phyloP scores from a whole-genome alignment of 1,140 invertebrate species.

The Aphis gossypii region DNA sequence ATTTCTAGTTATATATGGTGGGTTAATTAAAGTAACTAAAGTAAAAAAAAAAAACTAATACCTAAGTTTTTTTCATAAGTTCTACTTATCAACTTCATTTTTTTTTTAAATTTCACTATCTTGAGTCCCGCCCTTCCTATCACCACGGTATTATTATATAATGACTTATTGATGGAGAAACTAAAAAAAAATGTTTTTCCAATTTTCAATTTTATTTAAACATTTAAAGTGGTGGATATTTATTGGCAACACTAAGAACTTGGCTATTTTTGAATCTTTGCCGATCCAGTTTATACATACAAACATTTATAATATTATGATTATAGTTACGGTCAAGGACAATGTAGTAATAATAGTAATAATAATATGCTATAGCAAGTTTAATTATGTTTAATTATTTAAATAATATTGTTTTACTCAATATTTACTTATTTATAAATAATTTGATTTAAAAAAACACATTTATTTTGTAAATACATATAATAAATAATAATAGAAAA shows the following conservation, averaged over 20 bases:
- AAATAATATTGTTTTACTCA: not conserved
- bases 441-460: too few species aligned
- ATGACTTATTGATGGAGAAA: not conserved
- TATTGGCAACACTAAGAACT: not conserved
- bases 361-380: not conserved
- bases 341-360: not conserved
- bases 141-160: not conserved
- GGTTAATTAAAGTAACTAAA: not conserved
- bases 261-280: not conserved
- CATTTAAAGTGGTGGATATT: not conserved
- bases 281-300: not conserved
- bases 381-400: not conserved
- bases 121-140: not conserved
- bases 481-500: not conserved
- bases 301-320: not conserved
- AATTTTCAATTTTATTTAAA: not conserved
- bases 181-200: not conserved
- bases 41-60: not conserved
- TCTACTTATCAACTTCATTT: not conserved
- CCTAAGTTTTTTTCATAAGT: not conserved
- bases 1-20: not conserved
- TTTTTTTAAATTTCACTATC: not conserved
- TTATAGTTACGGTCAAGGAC: not conserved
- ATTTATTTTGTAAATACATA: not conserved
- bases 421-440: not conserved